Conservation (phyloP, 2,797 vertebrate genomes). For the Gobionotothen gibberifrons region DNA sequence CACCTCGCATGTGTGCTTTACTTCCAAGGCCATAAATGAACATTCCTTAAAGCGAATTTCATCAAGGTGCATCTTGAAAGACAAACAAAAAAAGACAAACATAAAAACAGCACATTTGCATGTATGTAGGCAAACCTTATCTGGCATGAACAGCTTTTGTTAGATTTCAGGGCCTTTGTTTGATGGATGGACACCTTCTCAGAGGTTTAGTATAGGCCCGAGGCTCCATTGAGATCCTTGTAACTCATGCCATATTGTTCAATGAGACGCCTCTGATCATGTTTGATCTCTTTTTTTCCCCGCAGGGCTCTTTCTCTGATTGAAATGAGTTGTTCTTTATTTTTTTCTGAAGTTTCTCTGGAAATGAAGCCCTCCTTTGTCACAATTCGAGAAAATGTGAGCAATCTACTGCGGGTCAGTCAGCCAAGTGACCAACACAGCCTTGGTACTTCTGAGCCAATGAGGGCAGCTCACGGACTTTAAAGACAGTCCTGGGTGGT, state of each 20-base stretch:
- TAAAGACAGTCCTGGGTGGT: constrained; percentile 45
- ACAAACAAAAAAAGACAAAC: constrained; percentile 49
- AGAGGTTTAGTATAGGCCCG: constrained; percentile 37
- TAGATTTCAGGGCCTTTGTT: constrained; percentile 38
- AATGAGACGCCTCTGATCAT: constrained; percentile 24
- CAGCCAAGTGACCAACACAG: constrained; percentile 11
- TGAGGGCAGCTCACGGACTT: constrained; percentile 31
- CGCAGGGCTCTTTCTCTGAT: constrained; percentile 23
- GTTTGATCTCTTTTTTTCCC: constrained; percentile 13
- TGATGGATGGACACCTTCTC: constrained; percentile 46
- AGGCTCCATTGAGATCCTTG: constrained; percentile 38
- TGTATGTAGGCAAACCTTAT: constrained; percentile 48
- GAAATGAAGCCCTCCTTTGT: constrained; percentile 33
- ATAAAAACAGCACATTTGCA: constrained; percentile 36
- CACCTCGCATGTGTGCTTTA: constrained; percentile 44
- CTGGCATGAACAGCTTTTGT: constrained; percentile 44
- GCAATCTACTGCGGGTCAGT: constrained; percentile 14
- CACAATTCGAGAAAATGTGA: constrained; percentile 16
- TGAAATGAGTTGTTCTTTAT: constrained; percentile 2
- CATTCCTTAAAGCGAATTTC: constrained; percentile 44
- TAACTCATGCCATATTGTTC: constrained; percentile 58
- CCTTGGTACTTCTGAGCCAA: constrained; percentile 25
- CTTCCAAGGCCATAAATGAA: constrained; percentile 38
- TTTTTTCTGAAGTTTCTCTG: constrained; percentile 14
- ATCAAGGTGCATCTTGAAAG: constrained; percentile 45